Evolutionary conservation across 1,140 invertebrate species (phyloP), one percentile per base, ranked within the genome.

Genomic region (Tetragonula clypearis): DNA sequence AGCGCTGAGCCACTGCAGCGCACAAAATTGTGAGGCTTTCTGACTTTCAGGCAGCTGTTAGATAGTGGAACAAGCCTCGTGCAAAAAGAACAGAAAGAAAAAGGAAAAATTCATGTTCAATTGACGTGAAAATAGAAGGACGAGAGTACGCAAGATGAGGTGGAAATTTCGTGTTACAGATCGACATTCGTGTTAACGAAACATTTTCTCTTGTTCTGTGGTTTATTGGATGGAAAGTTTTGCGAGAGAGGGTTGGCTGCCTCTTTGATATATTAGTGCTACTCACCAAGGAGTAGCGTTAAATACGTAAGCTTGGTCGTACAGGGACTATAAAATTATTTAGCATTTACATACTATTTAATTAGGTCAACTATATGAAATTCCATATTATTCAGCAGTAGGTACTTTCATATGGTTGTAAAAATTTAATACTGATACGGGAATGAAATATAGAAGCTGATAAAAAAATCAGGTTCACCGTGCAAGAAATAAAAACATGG

Each of bases 91-190:
- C 17, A 26, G 0, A 49, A 0, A 49, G 8, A 49, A 49, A 49
- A 49, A 49, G 6, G 8, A 49, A 49, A 49, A 8, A 55, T 21
- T 55, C 6, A 23, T 49, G 55, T 2, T 62, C n/a, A 55, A 30
- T 58, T 71, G 49, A 26, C 65, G 35, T 60, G n/a, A 23, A 35
- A 66, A 79, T 14, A 69, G 30, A n/a, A 41, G n/a, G 62, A 58
- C 35, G 41, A 30, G 17, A 79, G 80, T 62, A 66, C 41, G 62
- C 62, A 79, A 79, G 41, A 8, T 49, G 41, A 84, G n/a, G 41
- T 68, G 68, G 71, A 82, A 79, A 88, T 86, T 79, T 56, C 62
- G n/a, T 26, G 68, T 73, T 62, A 66, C 86, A 65, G 56, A 78
- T 65, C 72, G 75, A 30, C 17, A 58, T 65, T 35, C 15, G 15